Evolutionary conservation across 1,140 invertebrate species (phyloP).

Genomic region (Coptotermes formosanus): DNA sequence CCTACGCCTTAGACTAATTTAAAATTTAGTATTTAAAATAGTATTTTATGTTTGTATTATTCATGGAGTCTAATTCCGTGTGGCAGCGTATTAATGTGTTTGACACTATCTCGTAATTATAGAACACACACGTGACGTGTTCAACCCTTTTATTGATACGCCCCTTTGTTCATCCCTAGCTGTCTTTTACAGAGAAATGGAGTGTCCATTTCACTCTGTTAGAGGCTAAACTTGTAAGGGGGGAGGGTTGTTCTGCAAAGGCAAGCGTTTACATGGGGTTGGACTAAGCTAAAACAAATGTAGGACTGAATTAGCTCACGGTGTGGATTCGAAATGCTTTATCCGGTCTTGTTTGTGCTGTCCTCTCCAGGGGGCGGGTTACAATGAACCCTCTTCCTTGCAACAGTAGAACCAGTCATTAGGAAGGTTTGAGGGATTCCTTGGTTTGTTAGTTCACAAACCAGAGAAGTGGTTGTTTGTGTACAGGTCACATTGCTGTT

Average conservation of each 20-base stretch:
- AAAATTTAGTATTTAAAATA: no score
- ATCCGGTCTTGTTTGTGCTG: background rate
- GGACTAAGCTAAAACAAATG: slow-evolving; percentile 7
- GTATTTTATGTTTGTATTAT: no score
- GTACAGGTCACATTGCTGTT: no score
- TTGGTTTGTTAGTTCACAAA: no score
- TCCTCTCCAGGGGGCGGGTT: background rate
- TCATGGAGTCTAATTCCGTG: no score
- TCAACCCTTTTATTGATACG: background rate
- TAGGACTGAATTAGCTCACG: background rate
- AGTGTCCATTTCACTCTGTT: background rate
- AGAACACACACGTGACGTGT: background rate
- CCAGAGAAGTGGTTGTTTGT: no score
- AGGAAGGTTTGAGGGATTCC: no score
- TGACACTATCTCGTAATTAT: background rate
- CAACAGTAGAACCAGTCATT: no score
- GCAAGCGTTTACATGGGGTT: background rate
- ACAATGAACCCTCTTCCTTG: background rate
- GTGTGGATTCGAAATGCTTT: background rate
- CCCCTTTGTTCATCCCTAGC: background rate
- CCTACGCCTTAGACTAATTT: no score
- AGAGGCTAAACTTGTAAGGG: background rate
- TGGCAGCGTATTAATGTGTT: no score
- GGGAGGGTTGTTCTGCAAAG: background rate
- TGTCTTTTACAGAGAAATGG: background rate